Evolutionary conservation across 2,888 invertebrate species (phyloP), one percentile per base, ranked within the genome.

Genomic region (Metopia argyrocephala): DNA sequence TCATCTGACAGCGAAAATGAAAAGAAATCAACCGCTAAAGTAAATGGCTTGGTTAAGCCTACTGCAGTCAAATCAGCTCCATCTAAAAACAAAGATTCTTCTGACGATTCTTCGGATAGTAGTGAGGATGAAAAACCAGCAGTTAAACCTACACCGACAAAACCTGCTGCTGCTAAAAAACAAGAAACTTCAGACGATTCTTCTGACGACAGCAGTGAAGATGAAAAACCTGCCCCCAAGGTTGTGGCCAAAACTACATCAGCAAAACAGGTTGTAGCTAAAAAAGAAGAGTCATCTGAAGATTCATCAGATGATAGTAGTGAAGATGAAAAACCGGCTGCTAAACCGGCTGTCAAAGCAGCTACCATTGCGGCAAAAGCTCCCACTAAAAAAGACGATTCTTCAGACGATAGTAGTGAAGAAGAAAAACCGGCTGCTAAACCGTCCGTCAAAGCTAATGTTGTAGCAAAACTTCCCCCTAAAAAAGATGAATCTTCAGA

Each of bases 81-180:
- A 28, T 50, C 7, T 78, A 83, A 79, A 23, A 79, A 82, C 25
- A 31, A 57, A 73, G 74, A 85, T 76, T 89, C 90, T 76, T 85
- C 85, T 69, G 87, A 80, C 86, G 91, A 91, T 48, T 69, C 76
- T 74, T 91, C 91, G 76, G 90, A 91, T 70, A 85, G 85, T 15
- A 91, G 92, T 59, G 89, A 89, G 31, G 89, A 88, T 66, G 84
- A 82, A 31, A 70, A 84, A 6, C 75, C 84, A 6, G 57, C 61
- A 2, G 52, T 46, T 21, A 79, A 79, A 6, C 38, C 82, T 3
- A 79, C 75, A 21, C 54, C 79, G 23, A 68, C 79, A 1, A 84
- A 84, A 15, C 25, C 79, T 6, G 45, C 76, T 5, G 69, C 18
- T 3, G 65, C 31, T 25, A 75, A 81, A 25, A 84, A 84, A 62